phyloP scores from a whole-genome alignment of 2,113 vertebrate genomes.

The Sula dactylatra region DNA sequence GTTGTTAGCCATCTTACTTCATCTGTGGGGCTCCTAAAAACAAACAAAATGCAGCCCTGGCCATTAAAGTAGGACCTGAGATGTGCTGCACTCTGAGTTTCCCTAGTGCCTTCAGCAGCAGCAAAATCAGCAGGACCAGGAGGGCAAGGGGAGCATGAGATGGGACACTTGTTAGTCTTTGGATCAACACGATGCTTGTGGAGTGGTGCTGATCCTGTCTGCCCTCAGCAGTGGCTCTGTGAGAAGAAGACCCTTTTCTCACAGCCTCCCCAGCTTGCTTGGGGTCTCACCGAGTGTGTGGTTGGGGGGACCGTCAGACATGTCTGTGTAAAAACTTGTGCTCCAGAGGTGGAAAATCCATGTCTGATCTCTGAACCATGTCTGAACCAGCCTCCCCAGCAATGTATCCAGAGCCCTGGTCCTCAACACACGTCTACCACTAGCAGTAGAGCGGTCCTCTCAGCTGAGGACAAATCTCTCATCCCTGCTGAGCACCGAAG shows the following conservation, averaged over 20 bases:
- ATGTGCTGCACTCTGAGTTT: neutral
- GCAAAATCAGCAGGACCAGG: neutral
- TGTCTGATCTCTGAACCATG: neutral
- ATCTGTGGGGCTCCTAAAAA: neutral
- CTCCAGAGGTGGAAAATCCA: neutral
- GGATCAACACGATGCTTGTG: neutral
- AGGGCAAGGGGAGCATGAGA: neutral
- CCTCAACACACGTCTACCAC: rapidly evolving
- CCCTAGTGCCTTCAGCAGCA: neutral
- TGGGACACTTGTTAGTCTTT: neutral
- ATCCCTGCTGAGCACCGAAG: neutral
- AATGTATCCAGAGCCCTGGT: neutral
- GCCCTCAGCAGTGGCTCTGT: neutral
- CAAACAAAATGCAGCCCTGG: neutral
- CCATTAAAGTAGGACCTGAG: neutral
- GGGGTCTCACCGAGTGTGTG: neutral
- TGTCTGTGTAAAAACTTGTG: neutral
- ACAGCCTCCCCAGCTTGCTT: neutral
- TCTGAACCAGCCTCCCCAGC: neutral
- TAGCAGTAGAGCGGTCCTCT: neutral
- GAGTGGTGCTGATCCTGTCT: neutral
- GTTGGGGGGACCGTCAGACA: rapidly evolving
- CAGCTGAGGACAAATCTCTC: neutral
- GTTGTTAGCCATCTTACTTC: neutral
- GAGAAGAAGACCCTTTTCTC: neutral